Evolutionary conservation across 2,888 invertebrate genomes (phyloP), one percentile per base, ranked within the genome.

Genomic region (Papilio elwesi): DNA sequence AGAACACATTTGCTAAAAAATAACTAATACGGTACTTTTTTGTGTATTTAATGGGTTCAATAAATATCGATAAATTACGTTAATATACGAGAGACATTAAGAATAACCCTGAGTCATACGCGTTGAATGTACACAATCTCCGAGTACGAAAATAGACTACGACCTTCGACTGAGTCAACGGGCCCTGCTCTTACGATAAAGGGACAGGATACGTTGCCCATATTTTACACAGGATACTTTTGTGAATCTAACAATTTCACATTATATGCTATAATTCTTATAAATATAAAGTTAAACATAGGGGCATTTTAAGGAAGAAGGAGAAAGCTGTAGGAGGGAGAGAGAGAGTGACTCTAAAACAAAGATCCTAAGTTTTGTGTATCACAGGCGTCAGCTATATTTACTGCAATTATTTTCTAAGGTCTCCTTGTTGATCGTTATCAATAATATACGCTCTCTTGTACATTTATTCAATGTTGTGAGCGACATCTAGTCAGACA

Each of bases 111-210:
- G 64, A 68, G 51, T 74, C 69, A 73, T 55, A 38, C 72, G 47
- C n/a, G 73, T 43, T 52, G 55, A 64, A 51, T 64, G 57, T 57
- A 69, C 67, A 68, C 68, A 73, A 72, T 68, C 72, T 64, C 68
- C 77, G 74, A 74, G 79, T 76, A 82, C 85, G 77, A 84, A 87
- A 86, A 86, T 87, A 89, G 85, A 80, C 70, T 79, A 79, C 80
- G 90, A 86, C 90, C 90, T 90, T 90, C 88, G 82, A 69, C 78
- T 79, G 84, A 87, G 85, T 86, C 87, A 85, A 84, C 77, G 78
- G 67, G 67, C 59, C 73, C 71, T 66, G 53, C 59, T 55, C 12
- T 38, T 47, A 68, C 73, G 73, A 73, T 72, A 72, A 72, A 73
- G 65, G 73, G 73, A 62, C 68, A 8, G 16, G 36, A 48, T 57